Conservation (phyloP, 2,888 invertebrate genomes). For the Rhaphigaster nebulosa region DNA sequence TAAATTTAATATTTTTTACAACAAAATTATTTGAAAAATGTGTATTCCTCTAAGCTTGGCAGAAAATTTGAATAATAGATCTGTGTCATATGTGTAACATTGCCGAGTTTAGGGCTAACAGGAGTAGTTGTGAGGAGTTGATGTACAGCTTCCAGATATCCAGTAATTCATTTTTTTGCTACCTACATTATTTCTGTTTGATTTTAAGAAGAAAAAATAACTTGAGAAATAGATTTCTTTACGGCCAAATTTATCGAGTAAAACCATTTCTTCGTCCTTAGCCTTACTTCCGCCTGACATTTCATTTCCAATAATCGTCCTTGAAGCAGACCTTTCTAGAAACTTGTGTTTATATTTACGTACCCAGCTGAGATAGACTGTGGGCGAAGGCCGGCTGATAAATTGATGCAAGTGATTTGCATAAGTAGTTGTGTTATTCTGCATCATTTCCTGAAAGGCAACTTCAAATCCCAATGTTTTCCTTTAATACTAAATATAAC, state of each 20-base stretch:
- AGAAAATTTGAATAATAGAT: no score
- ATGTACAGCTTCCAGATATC: no score
- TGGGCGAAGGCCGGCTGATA: not conserved
- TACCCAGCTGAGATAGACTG: not conserved
- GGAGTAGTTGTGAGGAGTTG: no score
- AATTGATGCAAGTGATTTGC: not conserved
- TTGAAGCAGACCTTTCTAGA: not conserved
- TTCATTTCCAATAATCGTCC: not conserved
- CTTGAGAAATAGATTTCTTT: not conserved
- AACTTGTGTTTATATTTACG: not conserved
- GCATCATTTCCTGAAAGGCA: not conserved
- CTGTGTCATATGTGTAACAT: no score
- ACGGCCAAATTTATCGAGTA: not conserved
- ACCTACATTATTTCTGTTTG: no score
- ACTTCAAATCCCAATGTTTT: not conserved
- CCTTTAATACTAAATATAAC: not conserved
- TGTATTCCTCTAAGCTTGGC: no score
- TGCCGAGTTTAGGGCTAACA: no score
- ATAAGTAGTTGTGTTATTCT: not conserved
- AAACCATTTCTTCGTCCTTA: conserved; percentile 7
- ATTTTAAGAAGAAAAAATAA: no score
- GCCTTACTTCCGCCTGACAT: not conserved
- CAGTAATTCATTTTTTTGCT: no score
- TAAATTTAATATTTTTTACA: no score
- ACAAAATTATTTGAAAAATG: no score